These are phyloP conservation scores for Porphyrio hochstetteri DNA, from an alignment of 2,113 vertebrate species.

Conservation along the genomic window DNA sequence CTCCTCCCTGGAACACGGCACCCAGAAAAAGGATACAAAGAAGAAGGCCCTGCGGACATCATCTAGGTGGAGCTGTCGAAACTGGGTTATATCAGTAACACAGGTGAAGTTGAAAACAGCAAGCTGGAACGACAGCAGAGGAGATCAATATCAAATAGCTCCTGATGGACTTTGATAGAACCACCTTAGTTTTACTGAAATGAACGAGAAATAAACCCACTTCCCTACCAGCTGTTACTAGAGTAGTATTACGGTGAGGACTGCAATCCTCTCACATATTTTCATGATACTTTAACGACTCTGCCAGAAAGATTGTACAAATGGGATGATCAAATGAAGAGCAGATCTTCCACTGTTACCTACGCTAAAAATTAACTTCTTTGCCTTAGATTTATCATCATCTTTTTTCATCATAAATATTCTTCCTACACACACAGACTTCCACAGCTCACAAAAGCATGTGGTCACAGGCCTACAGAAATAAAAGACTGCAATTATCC, in stretches of 20 bases:
- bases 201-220: conserved; percentile 14
- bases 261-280: neutral
- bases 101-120: conserved; percentile 83
- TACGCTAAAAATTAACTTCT: conserved; percentile 8
- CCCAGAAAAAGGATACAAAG: conserved; percentile 88
- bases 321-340: conserved; percentile 18
- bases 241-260: neutral
- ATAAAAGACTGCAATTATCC: conserved; percentile 15
- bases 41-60: conserved; percentile 93
- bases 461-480: neutral
- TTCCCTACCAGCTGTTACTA: neutral
- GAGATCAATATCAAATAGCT: neutral
- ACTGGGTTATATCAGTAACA: conserved; percentile 81
- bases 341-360: neutral
- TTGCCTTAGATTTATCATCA: neutral
- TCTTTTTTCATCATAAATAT: conserved; percentile 5
- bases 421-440: neutral
- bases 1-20: neutral
- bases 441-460: neutral
- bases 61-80: conserved; percentile 86
- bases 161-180: neutral
- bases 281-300: conserved; percentile 54
- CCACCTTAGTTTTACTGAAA: neutral
- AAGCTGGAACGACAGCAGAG: conserved; percentile 76
- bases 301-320: conserved; percentile 26